Evolutionary conservation across 64 coral and sea anemone genomes (phyloP).

Genomic region (Exaiptasia diaphana): DNA sequence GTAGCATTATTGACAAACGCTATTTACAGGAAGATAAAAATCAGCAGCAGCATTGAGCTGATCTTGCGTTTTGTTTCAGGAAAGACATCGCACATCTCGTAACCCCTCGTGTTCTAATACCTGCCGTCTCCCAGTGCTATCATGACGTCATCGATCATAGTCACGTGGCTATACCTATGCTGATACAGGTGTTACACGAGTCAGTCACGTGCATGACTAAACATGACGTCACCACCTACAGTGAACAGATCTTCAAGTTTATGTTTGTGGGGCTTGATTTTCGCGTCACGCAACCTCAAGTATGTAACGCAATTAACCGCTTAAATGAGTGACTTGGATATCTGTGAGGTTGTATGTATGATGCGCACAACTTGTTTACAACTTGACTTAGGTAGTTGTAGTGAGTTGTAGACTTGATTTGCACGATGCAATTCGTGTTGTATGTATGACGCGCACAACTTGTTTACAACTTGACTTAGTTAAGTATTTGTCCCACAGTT

Average conservation of each 20-base stretch:
- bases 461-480: too few species aligned
- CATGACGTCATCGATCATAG: constrained; percentile 7
- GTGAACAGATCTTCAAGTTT: constrained; percentile 65
- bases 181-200: constrained; percentile 56
- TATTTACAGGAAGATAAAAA: too few species aligned
- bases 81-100: constrained; percentile 56
- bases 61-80: too few species aligned
- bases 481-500: too few species aligned
- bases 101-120: constrained; percentile 67
- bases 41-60: too few species aligned
- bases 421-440: too few species aligned
- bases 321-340: neutral
- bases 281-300: constrained; percentile 62
- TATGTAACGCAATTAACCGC: neutral
- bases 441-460: too few species aligned
- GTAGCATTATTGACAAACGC: too few species aligned
- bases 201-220: constrained; percentile 62
- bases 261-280: constrained; percentile 82
- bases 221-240: constrained; percentile 68
- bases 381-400: too few species aligned
- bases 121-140: constrained; percentile 74
- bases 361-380: too few species aligned
- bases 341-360: neutral
- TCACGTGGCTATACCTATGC: neutral
- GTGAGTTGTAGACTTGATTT: too few species aligned